These are phyloP conservation scores for Colossoma macropomum DNA, from an alignment of 2,113 vertebrate genomes.

Conservation along the genomic window DNA sequence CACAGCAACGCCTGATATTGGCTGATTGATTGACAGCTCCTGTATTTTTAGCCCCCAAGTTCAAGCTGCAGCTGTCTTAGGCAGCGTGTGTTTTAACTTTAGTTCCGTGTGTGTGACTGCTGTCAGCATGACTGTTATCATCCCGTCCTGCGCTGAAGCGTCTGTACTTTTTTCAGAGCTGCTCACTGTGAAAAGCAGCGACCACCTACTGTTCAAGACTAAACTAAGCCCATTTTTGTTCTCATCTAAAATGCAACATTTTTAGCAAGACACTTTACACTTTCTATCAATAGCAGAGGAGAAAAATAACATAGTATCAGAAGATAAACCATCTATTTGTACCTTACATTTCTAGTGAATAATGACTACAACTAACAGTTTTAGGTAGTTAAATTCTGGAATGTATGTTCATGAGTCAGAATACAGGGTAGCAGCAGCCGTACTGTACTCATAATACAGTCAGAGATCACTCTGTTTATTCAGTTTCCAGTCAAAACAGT, in stretches of 20 bases:
- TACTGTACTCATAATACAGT: not conserved
- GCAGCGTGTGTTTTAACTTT: constrained; percentile 43
- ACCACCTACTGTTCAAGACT: not conserved
- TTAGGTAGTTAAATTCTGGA: too few relatives aligned
- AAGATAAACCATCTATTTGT: not conserved
- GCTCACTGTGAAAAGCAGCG: constrained; percentile 4
- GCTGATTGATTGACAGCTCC: constrained; percentile 66
- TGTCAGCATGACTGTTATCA: constrained; percentile 53
- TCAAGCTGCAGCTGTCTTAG: constrained; percentile 65
- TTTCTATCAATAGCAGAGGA: too few relatives aligned
- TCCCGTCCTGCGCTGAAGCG: constrained; percentile 35
- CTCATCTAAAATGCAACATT: constrained; percentile 6
- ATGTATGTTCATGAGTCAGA: too few relatives aligned
- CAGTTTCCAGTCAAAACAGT: too few relatives aligned
- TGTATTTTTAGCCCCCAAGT: constrained; percentile 68
- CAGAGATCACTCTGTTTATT: too few relatives aligned
- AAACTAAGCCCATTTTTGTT: constrained; percentile 3
- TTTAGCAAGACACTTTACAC: constrained; percentile 7
- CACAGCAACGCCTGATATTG: constrained; percentile 34
- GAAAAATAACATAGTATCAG: not conserved
- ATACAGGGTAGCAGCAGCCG: not conserved
- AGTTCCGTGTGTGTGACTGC: constrained; percentile 14
- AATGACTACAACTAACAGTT: not conserved
- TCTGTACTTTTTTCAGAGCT: not conserved
- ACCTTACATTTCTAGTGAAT: too few relatives aligned